Evolutionary conservation across 2,797 vertebrate genomes (phyloP).

Genomic region (Taenioides sp.): DNA sequence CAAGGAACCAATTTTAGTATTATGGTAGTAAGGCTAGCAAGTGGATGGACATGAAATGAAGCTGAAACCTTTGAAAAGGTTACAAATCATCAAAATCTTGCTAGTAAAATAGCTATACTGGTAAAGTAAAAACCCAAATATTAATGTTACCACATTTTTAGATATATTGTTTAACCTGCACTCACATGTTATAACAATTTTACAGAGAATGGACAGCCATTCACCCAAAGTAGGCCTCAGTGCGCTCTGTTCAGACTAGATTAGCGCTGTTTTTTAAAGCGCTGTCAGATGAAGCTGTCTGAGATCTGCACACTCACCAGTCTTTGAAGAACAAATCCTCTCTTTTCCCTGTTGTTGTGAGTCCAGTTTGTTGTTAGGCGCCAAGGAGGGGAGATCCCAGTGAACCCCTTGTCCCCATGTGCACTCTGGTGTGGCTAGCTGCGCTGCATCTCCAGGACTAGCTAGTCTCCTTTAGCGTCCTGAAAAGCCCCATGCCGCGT

Average conservation of each 20-base stretch:
- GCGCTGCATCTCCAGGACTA: slow-evolving; percentile 28
- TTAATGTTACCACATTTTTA: too few relatives aligned
- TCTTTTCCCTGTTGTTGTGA: slow-evolving; percentile 3
- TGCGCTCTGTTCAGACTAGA: neutral
- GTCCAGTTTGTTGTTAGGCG: slow-evolving; percentile 8
- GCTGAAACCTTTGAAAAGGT: too few relatives aligned
- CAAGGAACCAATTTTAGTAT: too few relatives aligned
- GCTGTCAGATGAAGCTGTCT: neutral
- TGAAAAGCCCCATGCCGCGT: slow-evolving; percentile 61
- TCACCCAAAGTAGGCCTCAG: neutral
- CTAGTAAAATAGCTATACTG: neutral
- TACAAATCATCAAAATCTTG: neutral
- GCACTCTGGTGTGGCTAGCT: slow-evolving; percentile 26
- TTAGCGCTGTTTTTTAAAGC: neutral
- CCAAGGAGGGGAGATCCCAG: slow-evolving; percentile 22
- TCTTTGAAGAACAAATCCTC: slow-evolving; percentile 6
- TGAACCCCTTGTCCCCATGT: slow-evolving; percentile 29
- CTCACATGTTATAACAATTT: neutral
- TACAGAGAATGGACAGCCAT: neutral
- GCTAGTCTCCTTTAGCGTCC: slow-evolving; percentile 53
- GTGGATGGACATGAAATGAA: too few relatives aligned
- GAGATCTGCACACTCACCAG: slow-evolving; percentile 1
- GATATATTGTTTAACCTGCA: too few relatives aligned
- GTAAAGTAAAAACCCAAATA: too few relatives aligned
- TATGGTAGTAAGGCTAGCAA: too few relatives aligned